Evolutionary conservation across 2,113 vertebrate genomes (phyloP).

Genomic region (Alectura lathami): DNA sequence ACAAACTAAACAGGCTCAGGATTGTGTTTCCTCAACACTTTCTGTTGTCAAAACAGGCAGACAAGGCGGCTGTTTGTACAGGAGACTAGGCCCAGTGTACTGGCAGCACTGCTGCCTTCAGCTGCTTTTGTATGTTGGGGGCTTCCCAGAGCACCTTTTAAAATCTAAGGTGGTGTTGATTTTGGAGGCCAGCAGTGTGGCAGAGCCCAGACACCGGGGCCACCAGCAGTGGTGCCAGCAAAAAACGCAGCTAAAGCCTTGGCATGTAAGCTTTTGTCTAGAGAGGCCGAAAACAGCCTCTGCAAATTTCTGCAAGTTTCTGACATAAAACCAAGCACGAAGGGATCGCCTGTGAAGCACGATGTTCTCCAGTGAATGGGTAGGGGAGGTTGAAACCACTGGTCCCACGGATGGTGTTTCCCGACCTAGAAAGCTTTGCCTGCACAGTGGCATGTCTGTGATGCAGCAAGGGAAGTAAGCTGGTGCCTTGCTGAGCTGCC

Average conservation of each 20-base stretch:
- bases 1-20: background rate
- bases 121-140: background rate
- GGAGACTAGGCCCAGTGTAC: background rate
- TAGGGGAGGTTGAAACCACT: background rate
- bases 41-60: background rate
- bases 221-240: background rate
- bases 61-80: background rate
- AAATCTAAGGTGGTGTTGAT: background rate
- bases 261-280: background rate
- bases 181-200: background rate
- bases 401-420: accelerated
- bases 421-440: background rate
- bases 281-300: background rate
- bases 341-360: background rate
- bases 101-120: background rate
- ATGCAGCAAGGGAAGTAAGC: accelerated
- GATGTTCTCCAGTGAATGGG: background rate
- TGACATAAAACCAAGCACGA: background rate
- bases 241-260: background rate
- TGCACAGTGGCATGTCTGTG: accelerated
- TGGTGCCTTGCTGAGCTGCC: background rate
- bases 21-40: background rate
- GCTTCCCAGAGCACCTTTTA: background rate
- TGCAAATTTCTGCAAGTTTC: background rate
- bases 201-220: background rate